phyloP scores from a whole-genome alignment of 2,797 vertebrate genomes.

The Gallirallus australis region DNA sequence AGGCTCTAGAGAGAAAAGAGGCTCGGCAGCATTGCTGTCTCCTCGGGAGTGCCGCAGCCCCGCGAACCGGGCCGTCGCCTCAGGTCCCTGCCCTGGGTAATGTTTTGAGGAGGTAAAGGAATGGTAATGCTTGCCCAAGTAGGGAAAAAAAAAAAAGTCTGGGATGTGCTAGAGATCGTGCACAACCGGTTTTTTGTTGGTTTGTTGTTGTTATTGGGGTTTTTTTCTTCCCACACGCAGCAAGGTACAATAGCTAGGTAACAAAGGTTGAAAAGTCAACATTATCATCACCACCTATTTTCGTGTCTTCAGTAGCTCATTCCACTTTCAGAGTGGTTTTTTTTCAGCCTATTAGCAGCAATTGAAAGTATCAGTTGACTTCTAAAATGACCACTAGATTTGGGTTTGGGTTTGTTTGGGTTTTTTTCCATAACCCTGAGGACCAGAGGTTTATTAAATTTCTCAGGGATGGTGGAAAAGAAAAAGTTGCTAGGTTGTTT shows the following conservation, averaged over 20 bases:
- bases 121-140: not conserved
- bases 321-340: not conserved
- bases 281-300: not conserved
- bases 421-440: not conserved
- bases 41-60: not conserved
- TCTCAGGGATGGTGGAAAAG: not conserved
- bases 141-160: not conserved
- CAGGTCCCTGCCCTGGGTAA: not conserved
- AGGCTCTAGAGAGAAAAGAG: not conserved
- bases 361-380: not conserved
- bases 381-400: not conserved
- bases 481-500: not conserved
- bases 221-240: not conserved
- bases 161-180: not conserved
- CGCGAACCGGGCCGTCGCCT: not conserved
- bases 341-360: not conserved
- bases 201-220: too few species aligned
- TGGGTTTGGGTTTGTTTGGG: too few species aligned
- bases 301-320: not conserved
- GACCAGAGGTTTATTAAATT: not conserved
- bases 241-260: not conserved
- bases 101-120: not conserved
- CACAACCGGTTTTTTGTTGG: not conserved
- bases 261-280: not conserved
- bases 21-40: not conserved